Evolutionary conservation across 1,140 invertebrate species (phyloP).

Genomic region (Drosophila bocqueti): DNA sequence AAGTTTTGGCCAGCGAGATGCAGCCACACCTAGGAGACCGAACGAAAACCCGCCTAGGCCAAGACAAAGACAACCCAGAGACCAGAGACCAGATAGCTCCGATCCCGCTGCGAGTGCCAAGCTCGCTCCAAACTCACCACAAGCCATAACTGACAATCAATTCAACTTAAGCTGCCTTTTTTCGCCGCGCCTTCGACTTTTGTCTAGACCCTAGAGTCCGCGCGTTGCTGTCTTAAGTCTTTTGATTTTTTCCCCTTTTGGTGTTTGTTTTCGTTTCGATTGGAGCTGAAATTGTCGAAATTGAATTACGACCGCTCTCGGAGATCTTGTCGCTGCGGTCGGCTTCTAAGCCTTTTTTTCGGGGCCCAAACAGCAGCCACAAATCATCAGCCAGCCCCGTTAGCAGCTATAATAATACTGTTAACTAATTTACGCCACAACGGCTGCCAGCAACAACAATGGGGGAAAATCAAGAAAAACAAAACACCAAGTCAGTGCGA

Average conservation of each 20-base stretch:
- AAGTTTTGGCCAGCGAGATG: slow-evolving; percentile 59
- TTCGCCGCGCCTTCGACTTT: slow-evolving; percentile 53
- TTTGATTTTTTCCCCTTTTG: slow-evolving; percentile 51
- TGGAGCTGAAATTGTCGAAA: slow-evolving; percentile 59
- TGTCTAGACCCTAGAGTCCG: slow-evolving; percentile 49
- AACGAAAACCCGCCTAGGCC: slow-evolving; percentile 42
- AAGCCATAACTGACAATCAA: slow-evolving; percentile 77
- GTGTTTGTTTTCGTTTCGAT: slow-evolving; percentile 34
- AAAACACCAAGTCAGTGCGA: slow-evolving; percentile 68
- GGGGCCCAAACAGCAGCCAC: slow-evolving; percentile 47
- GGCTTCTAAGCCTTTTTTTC: slow-evolving; percentile 45
- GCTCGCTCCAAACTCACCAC: slow-evolving; percentile 41
- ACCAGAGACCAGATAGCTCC: slow-evolving; percentile 19
- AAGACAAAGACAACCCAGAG: slow-evolving; percentile 38
- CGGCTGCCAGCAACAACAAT: slow-evolving; percentile 29
- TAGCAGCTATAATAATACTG: slow-evolving; percentile 78
- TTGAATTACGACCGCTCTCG: slow-evolving; percentile 62
- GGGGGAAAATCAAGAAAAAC: slow-evolving; percentile 42
- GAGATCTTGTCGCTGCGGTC: slow-evolving; percentile 55
- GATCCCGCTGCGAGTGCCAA: slow-evolving; percentile 33
- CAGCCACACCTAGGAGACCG: slow-evolving; percentile 59
- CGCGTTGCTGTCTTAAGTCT: slow-evolving; percentile 75
- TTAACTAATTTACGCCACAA: slow-evolving; percentile 78
- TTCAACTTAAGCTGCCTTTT: slow-evolving; percentile 59
- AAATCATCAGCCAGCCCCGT: slow-evolving; percentile 72